These are phyloP conservation scores for Tipula lateralis DNA, from an alignment of 2,888 invertebrate genomes.

Conservation along the genomic window DNA sequence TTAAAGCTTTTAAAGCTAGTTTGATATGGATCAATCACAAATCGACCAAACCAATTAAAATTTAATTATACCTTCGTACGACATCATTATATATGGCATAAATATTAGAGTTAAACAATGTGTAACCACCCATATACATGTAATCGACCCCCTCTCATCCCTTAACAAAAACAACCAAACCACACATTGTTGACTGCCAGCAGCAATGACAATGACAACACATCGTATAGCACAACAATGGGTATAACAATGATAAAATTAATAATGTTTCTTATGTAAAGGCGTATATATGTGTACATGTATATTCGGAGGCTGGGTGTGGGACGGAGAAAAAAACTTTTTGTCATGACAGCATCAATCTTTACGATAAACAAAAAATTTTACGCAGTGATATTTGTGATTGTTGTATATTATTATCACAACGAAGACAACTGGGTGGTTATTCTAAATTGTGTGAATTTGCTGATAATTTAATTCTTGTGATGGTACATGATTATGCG, in stretches of 20 bases:
- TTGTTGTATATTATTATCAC: background rate
- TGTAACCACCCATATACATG: background rate
- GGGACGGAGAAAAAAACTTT: background rate
- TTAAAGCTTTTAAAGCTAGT: background rate
- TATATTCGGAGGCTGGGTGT: background rate
- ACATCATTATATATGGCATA: background rate
- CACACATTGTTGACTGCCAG: background rate
- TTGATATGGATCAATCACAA: background rate
- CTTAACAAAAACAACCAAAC: background rate
- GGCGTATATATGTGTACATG: background rate
- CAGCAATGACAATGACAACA: background rate
- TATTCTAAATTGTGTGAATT: too few relatives aligned
- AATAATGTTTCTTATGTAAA: background rate
- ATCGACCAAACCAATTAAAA: background rate
- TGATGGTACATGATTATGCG: too few relatives aligned
- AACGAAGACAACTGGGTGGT: too few relatives aligned
- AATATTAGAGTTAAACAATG: background rate
- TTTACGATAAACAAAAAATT: background rate
- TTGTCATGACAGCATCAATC: background rate
- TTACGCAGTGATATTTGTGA: background rate
- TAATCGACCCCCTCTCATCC: background rate
- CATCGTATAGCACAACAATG: background rate
- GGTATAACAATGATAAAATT: background rate
- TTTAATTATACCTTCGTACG: background rate
- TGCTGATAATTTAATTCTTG: too few relatives aligned